Conservation (phyloP, 2,113 vertebrate genomes). For the Scomber japonicus region DNA sequence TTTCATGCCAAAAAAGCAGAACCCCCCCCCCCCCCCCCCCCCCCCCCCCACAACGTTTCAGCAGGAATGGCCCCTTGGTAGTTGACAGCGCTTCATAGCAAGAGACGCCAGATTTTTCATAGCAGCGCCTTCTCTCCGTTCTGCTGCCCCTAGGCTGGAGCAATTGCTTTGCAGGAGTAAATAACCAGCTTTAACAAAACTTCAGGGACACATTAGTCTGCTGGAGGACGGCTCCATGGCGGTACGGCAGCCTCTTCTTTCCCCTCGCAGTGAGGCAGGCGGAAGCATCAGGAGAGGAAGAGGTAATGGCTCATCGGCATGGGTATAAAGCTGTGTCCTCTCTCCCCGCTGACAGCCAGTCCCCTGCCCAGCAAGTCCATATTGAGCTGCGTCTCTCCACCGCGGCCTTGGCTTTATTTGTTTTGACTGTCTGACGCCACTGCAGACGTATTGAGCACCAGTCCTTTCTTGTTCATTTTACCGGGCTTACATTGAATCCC, state of each 20-base stretch:
- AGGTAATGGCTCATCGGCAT: slow-evolving; percentile 79
- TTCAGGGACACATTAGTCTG: slow-evolving; percentile 85
- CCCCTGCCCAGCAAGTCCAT: slow-evolving; percentile 74
- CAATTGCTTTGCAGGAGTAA: slow-evolving; percentile 85
- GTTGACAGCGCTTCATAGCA: slow-evolving; percentile 74
- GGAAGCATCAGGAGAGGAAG: slow-evolving; percentile 63
- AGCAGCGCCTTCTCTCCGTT: slow-evolving; percentile 53
- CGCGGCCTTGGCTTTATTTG: slow-evolving; percentile 80
- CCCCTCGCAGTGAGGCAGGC: slow-evolving; percentile 56
- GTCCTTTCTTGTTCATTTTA: slow-evolving; percentile 80
- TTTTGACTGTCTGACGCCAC: slow-evolving; percentile 82
- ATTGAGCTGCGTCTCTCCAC: slow-evolving; percentile 79
- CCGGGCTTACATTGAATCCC: slow-evolving; percentile 72
- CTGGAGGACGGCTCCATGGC: slow-evolving; percentile 71
- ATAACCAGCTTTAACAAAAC: slow-evolving; percentile 88
- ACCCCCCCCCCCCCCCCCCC: slow-evolving; percentile 40
- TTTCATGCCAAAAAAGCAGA: slow-evolving; percentile 78
- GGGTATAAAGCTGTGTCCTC: slow-evolving; percentile 76
- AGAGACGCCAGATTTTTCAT: slow-evolving; percentile 74
- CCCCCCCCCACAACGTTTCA: slow-evolving; percentile 61
- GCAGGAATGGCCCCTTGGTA: slow-evolving; percentile 75
- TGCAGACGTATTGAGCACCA: slow-evolving; percentile 80
- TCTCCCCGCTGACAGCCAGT: slow-evolving; percentile 76
- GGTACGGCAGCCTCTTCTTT: slow-evolving; percentile 64
- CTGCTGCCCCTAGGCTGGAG: slow-evolving; percentile 76